phyloP scores from a whole-genome alignment of 92 coral and sea anemone genomes.

The Parazoanthus swiftii region DNA sequence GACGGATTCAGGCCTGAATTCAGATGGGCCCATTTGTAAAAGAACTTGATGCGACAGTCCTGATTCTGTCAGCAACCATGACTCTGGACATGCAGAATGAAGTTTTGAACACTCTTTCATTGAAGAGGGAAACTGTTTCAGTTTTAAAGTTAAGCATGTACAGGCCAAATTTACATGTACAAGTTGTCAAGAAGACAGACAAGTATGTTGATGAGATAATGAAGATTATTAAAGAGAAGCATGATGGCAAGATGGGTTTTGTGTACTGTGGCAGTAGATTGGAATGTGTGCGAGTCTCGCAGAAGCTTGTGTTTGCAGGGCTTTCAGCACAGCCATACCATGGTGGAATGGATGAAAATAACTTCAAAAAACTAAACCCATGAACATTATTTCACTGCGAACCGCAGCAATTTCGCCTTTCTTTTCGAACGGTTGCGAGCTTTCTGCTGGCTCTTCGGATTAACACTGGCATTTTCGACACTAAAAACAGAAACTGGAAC shows the following conservation, averaged over 20 bases:
- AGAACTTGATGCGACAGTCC: background rate
- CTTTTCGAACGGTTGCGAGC: too few species aligned
- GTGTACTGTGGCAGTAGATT: background rate
- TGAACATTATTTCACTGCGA: too few species aligned
- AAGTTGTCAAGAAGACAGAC: background rate
- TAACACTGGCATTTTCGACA: too few species aligned
- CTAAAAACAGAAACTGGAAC: too few species aligned
- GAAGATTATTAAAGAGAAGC: background rate
- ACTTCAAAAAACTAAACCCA: too few species aligned
- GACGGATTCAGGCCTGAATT: slow-evolving; percentile 2
- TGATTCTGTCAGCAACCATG: background rate
- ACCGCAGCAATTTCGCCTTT: too few species aligned
- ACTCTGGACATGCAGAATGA: background rate
- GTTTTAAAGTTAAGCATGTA: background rate
- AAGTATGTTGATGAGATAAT: slow-evolving; percentile 1
- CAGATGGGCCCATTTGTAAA: background rate
- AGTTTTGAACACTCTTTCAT: background rate
- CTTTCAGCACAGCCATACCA: too few species aligned
- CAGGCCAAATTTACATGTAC: background rate
- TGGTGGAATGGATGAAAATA: too few species aligned
- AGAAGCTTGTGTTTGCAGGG: background rate
- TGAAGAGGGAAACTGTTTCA: background rate
- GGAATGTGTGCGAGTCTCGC: background rate
- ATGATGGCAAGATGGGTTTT: background rate
- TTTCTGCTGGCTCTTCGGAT: too few species aligned